Base-by-base conservation (phyloP, 2,797 vertebrate species). In the Anolis apletophallus region DNA sequence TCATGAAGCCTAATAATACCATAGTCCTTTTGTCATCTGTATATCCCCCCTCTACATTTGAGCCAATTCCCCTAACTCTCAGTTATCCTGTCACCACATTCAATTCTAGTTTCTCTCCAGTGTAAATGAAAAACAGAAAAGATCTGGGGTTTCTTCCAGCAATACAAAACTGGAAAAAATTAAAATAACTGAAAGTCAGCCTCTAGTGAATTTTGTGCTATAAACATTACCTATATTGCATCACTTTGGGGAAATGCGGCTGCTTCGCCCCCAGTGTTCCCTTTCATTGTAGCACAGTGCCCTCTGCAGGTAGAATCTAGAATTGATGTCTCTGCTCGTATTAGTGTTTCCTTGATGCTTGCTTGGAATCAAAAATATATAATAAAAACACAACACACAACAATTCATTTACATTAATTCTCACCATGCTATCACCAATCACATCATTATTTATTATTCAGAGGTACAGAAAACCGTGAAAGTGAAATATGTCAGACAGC, bases 221-320 rank as follows among this genome's bases (percentile, higher is more conserved):
- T 75, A 81, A 87, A 87, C 69, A 21, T n/a, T 1, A 6, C 3
- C 46, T 46, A 78, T 73, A 84, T 6, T 0, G 0, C 29, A 68
- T 5, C 57, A 78, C 50, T 5, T 52, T 23, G 3, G 1, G 68
- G 46, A 74, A 85, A 34, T 40, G 46, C n/a, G n/a, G 29, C 59
- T 76, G 14, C 13, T 5, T 29, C 46, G 5, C 46, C 52, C 29
- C 76, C 29, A 5, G 0, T 2, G 8, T 12, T 84, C 3, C 32
- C 85, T 91, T 94, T 89, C 88, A 86, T 90, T 94, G 94, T 95
- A 82, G n/a, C 84, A 87, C 91, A 95, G 84, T 90, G 93, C 95
- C 96, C 93, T 82, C 96, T 95, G 89, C 95, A 95, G 96, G 93
- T 85, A 3, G 2, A 54, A 81, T 6, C 0, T 1, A 61, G 10